Conservation (phyloP, 2,797 vertebrate species). For the Oryzias sinensis region DNA sequence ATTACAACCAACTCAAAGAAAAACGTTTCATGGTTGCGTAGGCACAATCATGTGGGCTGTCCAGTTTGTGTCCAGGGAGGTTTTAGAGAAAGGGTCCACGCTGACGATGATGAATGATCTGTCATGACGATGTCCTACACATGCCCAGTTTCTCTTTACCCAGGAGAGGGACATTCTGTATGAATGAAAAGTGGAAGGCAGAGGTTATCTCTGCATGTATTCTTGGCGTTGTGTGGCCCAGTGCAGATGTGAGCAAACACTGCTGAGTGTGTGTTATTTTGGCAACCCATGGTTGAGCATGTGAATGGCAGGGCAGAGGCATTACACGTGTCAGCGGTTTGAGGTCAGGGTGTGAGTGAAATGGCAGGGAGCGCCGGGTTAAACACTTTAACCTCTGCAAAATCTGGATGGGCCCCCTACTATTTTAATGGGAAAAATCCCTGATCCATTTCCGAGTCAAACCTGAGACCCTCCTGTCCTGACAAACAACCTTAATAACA, state of each 20-base stretch:
- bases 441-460: slow-evolving; percentile 51
- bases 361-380: slow-evolving; percentile 62
- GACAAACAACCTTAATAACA: slow-evolving; percentile 9
- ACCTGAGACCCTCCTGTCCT: slow-evolving; percentile 28
- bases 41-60: slow-evolving; percentile 48
- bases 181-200: neutral
- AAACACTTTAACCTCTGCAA: slow-evolving; percentile 69
- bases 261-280: slow-evolving; percentile 52
- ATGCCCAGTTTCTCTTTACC: slow-evolving; percentile 60
- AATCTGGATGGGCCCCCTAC: slow-evolving; percentile 34
- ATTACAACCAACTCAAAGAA: slow-evolving; percentile 27
- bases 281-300: slow-evolving; percentile 23
- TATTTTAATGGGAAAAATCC: slow-evolving; percentile 60
- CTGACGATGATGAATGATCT: slow-evolving; percentile 82
- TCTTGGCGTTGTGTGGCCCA: slow-evolving; percentile 33
- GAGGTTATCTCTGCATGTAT: slow-evolving; percentile 49
- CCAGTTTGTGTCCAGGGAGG: slow-evolving; percentile 57
- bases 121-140: slow-evolving; percentile 64
- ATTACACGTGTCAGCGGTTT: slow-evolving; percentile 61
- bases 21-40: slow-evolving; percentile 42
- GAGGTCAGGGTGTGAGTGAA: slow-evolving; percentile 55
- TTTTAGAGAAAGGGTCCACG: slow-evolving; percentile 40
- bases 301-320: slow-evolving; percentile 35
- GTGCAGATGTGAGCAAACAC: slow-evolving; percentile 13
- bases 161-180: slow-evolving; percentile 48